Evolutionary conservation across 2,888 invertebrate genomes (phyloP).

Genomic region (Orthosia gracilis): DNA sequence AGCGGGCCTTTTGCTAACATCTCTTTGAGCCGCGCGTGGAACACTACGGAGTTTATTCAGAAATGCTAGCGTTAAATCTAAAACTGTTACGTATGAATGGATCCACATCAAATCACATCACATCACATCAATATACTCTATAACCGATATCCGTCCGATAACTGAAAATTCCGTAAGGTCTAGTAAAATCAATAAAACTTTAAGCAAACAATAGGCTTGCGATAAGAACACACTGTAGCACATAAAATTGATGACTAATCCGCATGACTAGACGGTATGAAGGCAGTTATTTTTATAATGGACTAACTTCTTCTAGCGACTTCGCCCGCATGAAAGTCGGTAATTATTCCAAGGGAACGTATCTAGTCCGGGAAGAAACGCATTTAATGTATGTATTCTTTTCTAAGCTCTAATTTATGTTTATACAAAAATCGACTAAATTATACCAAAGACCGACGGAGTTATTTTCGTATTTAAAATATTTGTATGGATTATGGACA

Average conservation of each 20-base stretch:
- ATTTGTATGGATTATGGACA: neutral
- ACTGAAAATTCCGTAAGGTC: neutral
- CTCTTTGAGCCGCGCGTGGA: too few species aligned
- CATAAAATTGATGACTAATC: conserved; percentile 29
- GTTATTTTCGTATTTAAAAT: too few species aligned
- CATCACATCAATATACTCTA: neutral
- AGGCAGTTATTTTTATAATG: neutral
- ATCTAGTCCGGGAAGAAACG: too few species aligned
- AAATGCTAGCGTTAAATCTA: too few species aligned
- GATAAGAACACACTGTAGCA: conserved; percentile 21
- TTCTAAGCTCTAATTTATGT: too few species aligned
- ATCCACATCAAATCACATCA: neutral
- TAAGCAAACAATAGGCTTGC: conserved; percentile 22
- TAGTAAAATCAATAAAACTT: conserved; percentile 25
- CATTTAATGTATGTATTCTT: too few species aligned
- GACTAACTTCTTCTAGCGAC: neutral
- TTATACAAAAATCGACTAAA: too few species aligned
- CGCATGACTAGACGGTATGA: conserved; percentile 14
- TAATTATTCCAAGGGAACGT: too few species aligned
- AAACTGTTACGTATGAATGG: neutral
- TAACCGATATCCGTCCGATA: neutral
- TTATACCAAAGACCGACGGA: too few species aligned
- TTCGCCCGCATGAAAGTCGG: too few species aligned
- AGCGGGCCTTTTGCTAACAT: too few species aligned
- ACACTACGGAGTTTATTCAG: neutral